Evolutionary conservation across 2,888 invertebrate species (phyloP).

Genomic region (Catocala nupta): DNA sequence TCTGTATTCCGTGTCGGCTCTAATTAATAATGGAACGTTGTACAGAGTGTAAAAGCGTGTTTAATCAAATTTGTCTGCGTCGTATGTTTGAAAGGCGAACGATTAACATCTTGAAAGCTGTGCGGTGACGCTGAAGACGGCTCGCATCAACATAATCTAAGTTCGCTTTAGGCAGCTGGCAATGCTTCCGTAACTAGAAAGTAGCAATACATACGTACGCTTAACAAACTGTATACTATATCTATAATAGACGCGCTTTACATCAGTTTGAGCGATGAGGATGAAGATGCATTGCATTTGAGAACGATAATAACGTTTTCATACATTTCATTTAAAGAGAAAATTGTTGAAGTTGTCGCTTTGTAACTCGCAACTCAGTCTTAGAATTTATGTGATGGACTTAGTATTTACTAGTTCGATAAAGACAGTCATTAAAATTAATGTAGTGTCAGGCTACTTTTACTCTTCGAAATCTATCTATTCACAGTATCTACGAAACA

Average conservation of each 20-base stretch:
- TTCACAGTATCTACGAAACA: no score
- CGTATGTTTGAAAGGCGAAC: conserved; percentile 72
- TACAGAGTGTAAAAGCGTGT: conserved; percentile 72
- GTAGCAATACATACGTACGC: background rate
- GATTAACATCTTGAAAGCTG: conserved; percentile 75
- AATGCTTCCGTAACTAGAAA: conserved; percentile 5
- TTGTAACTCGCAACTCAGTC: no score
- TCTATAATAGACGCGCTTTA: background rate
- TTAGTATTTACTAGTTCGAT: no score
- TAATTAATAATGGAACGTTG: conserved; percentile 72
- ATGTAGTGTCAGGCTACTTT: no score
- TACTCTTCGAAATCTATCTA: no score
- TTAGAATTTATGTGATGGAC: no score
- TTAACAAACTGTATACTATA: background rate
- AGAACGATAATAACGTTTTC: background rate
- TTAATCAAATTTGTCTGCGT: conserved; percentile 80
- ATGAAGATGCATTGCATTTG: conserved; percentile 1
- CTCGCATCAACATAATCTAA: conserved; percentile 38
- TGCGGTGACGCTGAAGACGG: conserved; percentile 58
- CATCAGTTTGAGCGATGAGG: conserved; percentile 3
- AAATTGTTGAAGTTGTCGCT: no score
- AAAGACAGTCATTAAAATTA: no score
- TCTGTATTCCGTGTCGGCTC: conserved; percentile 57
- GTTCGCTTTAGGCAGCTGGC: conserved; percentile 17
- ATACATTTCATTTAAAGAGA: no score